Evolutionary conservation across 2,113 vertebrate species (phyloP), one percentile per base, ranked within the genome.

Genomic region (Gracilinanus agilis): DNA sequence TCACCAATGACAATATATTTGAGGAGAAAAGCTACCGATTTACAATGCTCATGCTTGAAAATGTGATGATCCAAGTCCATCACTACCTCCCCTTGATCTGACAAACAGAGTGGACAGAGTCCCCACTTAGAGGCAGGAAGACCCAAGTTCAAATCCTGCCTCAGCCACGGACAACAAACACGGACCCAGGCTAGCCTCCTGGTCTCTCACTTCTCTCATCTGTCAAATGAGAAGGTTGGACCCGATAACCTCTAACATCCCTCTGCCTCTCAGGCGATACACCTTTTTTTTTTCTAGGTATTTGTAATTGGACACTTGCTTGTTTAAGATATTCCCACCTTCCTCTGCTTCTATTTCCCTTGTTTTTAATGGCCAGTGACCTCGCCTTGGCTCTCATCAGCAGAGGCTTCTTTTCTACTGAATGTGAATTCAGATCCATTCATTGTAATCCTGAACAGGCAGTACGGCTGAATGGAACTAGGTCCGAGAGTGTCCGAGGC

Each of bases 1-100:
- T 96, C 88, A 97, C 97, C 94, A 97, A 97, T 96, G 97, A 97
- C 54, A 91, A 95, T 92, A 91, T 95, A 96, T 98, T 98, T 98
- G 95, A 96, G 91, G 94, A 83, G 54, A 92, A 96, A 94, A 96
- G 92, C 93, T 56, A 96, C 24, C 91, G 90, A 58, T 92, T 96
- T 93, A 93, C 13, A 21, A 96, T 97, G 97, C 55, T 96, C 75
- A 95, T 75, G 90, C 61, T 91, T 92, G 89, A 90, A 96, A 93
- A 93, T 89, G 93, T n/a, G 90, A 90, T 90, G 61, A 27, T 92
- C 55, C n/a, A n/a, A n/a, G n/a, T n/a, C n/a, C 90, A 88, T 54
- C 54, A 56, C 29, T 67, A 9, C 24, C 3, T 0, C 49, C 6
- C 5, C 91, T 92, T 93, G 3, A 91, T 44, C n/a, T 55, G 27